These are phyloP conservation scores for Drosophila tsacasi DNA, from an alignment of 1,140 invertebrate genomes.

Conservation along the genomic window DNA sequence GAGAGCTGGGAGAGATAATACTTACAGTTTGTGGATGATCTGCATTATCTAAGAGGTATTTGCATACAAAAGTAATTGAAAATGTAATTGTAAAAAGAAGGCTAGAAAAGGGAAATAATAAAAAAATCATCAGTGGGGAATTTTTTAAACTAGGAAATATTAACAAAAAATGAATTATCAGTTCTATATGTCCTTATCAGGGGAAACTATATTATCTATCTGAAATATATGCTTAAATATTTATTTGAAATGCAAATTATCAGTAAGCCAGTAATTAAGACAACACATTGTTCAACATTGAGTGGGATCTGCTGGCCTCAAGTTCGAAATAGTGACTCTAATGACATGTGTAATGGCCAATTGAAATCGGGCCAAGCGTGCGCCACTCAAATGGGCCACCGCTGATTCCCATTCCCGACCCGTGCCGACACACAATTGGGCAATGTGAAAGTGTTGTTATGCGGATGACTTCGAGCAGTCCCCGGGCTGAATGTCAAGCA, in stretches of 20 bases:
- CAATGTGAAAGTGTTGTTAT: constrained; percentile 74
- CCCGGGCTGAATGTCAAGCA: constrained; percentile 46
- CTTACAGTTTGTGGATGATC: not conserved
- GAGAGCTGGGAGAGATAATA: not conserved
- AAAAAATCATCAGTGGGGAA: not conserved
- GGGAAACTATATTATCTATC: too few relatives aligned
- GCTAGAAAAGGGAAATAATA: not conserved
- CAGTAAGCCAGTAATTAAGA: not conserved
- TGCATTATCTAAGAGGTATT: not conserved
- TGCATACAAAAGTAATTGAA: not conserved
- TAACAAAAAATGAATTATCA: too few relatives aligned
- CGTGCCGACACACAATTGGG: constrained; percentile 34
- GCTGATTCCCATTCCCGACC: constrained; percentile 44
- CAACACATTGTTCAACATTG: not conserved
- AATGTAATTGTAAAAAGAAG: not conserved
- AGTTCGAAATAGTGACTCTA: not conserved
- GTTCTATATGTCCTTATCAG: too few relatives aligned
- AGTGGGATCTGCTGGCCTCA: too few relatives aligned
- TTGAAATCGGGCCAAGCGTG: constrained; percentile 45
- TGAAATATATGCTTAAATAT: too few relatives aligned
- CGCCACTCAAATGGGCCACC: constrained; percentile 21
- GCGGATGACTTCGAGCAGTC: not conserved
- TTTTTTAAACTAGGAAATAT: not conserved
- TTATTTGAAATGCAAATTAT: not conserved
- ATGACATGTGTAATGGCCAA: constrained; percentile 8